phyloP scores from a whole-genome alignment of 2,888 invertebrate genomes.

The Acheta domesticus region DNA sequence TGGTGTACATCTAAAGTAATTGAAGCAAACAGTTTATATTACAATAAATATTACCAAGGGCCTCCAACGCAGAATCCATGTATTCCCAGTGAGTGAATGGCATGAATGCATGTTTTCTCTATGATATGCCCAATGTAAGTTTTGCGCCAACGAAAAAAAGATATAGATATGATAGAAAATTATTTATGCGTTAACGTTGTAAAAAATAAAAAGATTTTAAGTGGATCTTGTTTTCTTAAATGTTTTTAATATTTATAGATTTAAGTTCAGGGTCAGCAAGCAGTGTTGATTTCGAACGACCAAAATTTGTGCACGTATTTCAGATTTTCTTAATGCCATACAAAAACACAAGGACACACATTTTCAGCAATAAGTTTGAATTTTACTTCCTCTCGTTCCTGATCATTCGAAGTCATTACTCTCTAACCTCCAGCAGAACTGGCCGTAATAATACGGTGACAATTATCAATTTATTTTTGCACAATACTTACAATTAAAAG shows the following conservation, averaged over 20 bases:
- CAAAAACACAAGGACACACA: too few relatives aligned
- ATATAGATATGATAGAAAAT: slow-evolving; percentile 27
- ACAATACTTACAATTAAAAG: too few relatives aligned
- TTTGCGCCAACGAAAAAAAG: slow-evolving; percentile 29
- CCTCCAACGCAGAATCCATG: not conserved
- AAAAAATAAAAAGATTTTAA: slow-evolving; percentile 34
- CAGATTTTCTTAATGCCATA: too few relatives aligned
- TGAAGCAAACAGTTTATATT: not conserved
- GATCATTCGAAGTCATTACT: too few relatives aligned
- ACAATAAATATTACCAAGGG: slow-evolving; percentile 9
- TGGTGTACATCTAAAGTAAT: not conserved
- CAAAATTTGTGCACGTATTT: too few relatives aligned
- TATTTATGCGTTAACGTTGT: slow-evolving; percentile 36
- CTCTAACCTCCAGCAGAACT: too few relatives aligned
- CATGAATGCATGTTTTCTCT: slow-evolving; percentile 22
- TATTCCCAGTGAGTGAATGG: not conserved
- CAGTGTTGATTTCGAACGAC: too few relatives aligned
- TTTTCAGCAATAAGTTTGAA: too few relatives aligned
- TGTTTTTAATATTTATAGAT: not conserved
- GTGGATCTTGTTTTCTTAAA: slow-evolving; percentile 27
- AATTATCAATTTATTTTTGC: too few relatives aligned
- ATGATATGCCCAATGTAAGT: slow-evolving; percentile 20
- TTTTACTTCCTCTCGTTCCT: too few relatives aligned
- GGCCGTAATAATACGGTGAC: too few relatives aligned
- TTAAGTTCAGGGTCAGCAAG: not conserved